Conservation (phyloP, 2,113 vertebrate genomes). For the Perognathus longimembris region DNA sequence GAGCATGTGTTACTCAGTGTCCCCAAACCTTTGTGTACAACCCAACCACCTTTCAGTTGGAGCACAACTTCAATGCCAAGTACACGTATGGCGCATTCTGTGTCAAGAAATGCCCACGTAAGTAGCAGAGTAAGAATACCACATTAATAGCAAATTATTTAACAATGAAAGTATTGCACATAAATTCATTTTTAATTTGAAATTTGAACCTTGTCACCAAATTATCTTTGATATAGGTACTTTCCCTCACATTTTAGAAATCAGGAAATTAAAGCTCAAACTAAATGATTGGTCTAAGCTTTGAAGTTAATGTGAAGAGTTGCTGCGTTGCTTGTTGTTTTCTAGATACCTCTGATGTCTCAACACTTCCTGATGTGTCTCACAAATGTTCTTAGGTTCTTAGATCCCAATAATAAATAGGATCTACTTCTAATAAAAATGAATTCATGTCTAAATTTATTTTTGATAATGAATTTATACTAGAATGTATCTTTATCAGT, state of each 20-base stretch:
- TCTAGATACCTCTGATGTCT: neutral
- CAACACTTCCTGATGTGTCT: neutral
- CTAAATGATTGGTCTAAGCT: neutral
- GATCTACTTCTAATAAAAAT: neutral
- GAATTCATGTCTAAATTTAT: neutral
- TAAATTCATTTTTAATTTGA: neutral
- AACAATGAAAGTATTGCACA: neutral
- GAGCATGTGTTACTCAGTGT: slow-evolving; percentile 97
- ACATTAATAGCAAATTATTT: neutral
- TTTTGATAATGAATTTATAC: neutral
- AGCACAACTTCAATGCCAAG: slow-evolving; percentile 96
- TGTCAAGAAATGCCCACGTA: slow-evolving; percentile 98
- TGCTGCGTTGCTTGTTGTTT: neutral
- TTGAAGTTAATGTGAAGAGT: neutral
- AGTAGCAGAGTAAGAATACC: slow-evolving; percentile 78
- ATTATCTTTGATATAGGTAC: neutral
- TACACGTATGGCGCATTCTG: slow-evolving; percentile 99
- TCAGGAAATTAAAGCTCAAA: neutral
- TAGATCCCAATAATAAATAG: neutral
- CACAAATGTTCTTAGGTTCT: too few species aligned
- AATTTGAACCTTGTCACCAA: neutral
- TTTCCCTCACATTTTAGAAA: neutral
- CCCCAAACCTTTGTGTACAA: slow-evolving; percentile 98
- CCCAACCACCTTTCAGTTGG: slow-evolving; percentile 96
- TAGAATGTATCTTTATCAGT: neutral